A percentile compares a stretch with the other conserved stretches of the same genome.
Conservation (phyloP, 2,113 vertebrate genomes). For the Dasyprocta punctata region DNA sequence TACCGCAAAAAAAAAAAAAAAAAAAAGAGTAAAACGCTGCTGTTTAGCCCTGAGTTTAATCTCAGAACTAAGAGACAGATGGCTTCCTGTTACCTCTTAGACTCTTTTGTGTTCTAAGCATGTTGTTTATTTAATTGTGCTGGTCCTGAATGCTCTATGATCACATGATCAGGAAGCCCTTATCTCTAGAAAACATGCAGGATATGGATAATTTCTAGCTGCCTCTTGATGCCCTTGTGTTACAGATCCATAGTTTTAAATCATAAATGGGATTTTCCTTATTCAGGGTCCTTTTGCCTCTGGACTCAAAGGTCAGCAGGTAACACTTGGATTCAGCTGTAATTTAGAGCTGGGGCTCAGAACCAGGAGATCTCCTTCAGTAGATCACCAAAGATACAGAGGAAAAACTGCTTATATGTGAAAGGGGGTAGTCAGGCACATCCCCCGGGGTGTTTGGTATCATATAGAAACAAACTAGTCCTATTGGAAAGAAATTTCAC, state of each 20-base stretch:
- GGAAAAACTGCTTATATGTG: background rate
- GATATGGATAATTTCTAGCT: conserved; percentile 49
- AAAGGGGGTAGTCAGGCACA: background rate
- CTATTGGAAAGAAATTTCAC: conserved; percentile 6
- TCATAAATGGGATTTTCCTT: conserved; percentile 47
- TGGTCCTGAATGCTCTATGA: conserved; percentile 47
- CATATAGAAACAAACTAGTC: conserved; percentile 31
- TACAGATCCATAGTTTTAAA: conserved; percentile 55
- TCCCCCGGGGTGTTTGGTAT: background rate
- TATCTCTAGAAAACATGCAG: background rate
- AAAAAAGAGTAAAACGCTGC: too few species aligned
- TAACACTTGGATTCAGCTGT: conserved; percentile 1
- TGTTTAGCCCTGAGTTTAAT: conserved; percentile 41
- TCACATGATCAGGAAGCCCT: conserved; percentile 5
- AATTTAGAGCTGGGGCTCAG: conserved; percentile 6
- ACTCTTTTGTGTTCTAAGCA: conserved; percentile 58
- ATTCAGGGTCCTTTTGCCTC: background rate
- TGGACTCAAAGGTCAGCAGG: background rate
- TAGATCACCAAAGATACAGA: background rate
- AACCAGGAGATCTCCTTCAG: conserved; percentile 26
- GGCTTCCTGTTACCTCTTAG: conserved; percentile 44
- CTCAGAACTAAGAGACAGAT: conserved; percentile 64
- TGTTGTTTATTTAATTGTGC: conserved; percentile 55
- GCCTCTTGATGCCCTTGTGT: conserved; percentile 36
- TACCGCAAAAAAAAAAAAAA: too few species aligned